Percentiles rank a stretch among this genome's conserved stretches.
These are phyloP conservation scores for Noctua comes DNA, from an alignment of 2,888 invertebrate species.

Conservation along the genomic window DNA sequence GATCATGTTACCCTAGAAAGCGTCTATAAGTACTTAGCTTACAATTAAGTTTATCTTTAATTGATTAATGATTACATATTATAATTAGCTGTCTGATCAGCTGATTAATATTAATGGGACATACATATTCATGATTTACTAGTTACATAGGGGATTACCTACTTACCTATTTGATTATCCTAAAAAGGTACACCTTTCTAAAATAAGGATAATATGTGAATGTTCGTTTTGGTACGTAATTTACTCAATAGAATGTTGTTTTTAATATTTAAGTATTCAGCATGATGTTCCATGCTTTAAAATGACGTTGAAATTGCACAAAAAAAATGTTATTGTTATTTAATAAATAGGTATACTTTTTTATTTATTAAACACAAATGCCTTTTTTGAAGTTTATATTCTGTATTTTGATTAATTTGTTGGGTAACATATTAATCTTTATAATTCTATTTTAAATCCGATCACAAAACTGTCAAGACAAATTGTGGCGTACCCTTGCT, in stretches of 20 bases:
- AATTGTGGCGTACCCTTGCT: constrained; percentile 11
- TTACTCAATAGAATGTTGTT: background rate
- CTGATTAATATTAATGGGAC: constrained; percentile 2
- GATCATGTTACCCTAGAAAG: constrained; percentile 36
- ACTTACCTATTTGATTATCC: constrained; percentile 9
- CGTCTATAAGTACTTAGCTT: constrained; percentile 33
- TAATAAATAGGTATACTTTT: background rate
- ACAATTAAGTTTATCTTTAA: constrained; percentile 17
- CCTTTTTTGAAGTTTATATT: background rate
- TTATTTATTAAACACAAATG: background rate
- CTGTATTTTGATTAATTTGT: too few relatives aligned
- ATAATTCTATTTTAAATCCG: background rate
- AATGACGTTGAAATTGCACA: background rate
- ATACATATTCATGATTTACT: constrained; percentile 14
- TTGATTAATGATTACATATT: constrained; percentile 4
- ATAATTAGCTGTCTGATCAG: constrained; percentile 21
- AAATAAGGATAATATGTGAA: background rate
- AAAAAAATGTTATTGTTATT: background rate
- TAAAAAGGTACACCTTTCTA: constrained; percentile 28
- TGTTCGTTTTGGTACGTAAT: background rate
- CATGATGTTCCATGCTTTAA: background rate
- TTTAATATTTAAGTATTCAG: background rate
- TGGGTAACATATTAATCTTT: background rate
- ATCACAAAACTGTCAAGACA: background rate
- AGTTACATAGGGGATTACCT: constrained; percentile 6